These are phyloP conservation scores for Sorex araneus DNA, from an alignment of 2,113 vertebrate genomes.

Conservation along the genomic window DNA sequence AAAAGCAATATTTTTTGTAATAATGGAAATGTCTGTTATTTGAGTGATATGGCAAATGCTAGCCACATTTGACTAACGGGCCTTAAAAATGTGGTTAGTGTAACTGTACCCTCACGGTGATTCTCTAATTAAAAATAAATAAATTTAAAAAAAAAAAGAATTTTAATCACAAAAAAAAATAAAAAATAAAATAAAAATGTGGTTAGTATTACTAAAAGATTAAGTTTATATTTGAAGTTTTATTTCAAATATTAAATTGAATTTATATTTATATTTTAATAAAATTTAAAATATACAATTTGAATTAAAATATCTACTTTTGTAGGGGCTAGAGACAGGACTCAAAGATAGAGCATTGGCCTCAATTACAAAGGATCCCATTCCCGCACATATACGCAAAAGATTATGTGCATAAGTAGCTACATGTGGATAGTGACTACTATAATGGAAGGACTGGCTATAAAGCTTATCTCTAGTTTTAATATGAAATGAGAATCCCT, in stretches of 20 bases:
- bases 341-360: too few relatives aligned
- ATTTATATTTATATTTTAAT: too few relatives aligned
- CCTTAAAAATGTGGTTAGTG: constrained; percentile 1
- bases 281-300: background rate
- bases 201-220: background rate
- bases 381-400: too few relatives aligned
- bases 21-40: background rate
- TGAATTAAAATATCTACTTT: constrained; percentile 15
- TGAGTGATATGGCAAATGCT: background rate
- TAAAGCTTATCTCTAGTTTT: background rate
- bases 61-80: background rate
- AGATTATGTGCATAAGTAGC: constrained; percentile 1
- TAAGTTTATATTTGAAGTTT: constrained; percentile 40
- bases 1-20: constrained; percentile 12
- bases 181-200: background rate
- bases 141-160: too few relatives aligned
- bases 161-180: too few relatives aligned
- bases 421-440: background rate
- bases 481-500: background rate
- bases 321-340: too few relatives aligned
- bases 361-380: too few relatives aligned
- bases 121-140: too few relatives aligned
- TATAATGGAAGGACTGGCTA: background rate
- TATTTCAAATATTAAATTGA: constrained; percentile 35
- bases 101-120: too few relatives aligned